Conservation (phyloP, 2,113 vertebrate species). For the Tinamus guttatus region DNA sequence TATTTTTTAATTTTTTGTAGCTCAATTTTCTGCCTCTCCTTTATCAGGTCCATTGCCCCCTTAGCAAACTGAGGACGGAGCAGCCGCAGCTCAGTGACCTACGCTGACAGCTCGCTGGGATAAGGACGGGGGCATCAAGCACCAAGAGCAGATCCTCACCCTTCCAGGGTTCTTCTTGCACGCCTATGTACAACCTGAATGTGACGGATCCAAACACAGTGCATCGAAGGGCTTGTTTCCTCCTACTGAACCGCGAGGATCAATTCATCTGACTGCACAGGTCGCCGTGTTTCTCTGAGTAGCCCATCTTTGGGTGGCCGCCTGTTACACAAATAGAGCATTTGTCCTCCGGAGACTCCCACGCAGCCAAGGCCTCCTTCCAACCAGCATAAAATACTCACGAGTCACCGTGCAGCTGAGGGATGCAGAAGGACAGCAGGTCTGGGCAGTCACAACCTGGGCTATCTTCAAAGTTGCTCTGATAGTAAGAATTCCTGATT, state of each 20-base stretch:
- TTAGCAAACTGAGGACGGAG: neutral
- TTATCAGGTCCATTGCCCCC: neutral
- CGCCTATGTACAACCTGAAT: accelerated
- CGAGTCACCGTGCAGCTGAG: accelerated
- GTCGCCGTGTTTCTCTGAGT: neutral
- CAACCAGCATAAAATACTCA: no score
- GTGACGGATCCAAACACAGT: neutral
- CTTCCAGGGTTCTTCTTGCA: neutral
- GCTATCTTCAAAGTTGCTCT: neutral
- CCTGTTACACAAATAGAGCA: neutral
- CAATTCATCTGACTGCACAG: neutral
- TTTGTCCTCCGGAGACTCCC: neutral
- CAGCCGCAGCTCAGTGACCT: accelerated
- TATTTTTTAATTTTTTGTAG: neutral
- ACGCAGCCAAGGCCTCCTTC: accelerated
- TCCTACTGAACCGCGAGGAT: neutral
- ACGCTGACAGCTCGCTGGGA: accelerated
- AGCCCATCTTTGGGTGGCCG: neutral
- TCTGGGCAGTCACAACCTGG: neutral
- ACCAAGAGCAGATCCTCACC: neutral
- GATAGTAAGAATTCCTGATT: neutral
- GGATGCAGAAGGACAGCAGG: neutral
- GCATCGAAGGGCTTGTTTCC: neutral
- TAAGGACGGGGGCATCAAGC: neutral
- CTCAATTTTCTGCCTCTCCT: neutral